Conservation (phyloP, 2,888 invertebrate genomes). For the Cecidostiba fungosa region DNA sequence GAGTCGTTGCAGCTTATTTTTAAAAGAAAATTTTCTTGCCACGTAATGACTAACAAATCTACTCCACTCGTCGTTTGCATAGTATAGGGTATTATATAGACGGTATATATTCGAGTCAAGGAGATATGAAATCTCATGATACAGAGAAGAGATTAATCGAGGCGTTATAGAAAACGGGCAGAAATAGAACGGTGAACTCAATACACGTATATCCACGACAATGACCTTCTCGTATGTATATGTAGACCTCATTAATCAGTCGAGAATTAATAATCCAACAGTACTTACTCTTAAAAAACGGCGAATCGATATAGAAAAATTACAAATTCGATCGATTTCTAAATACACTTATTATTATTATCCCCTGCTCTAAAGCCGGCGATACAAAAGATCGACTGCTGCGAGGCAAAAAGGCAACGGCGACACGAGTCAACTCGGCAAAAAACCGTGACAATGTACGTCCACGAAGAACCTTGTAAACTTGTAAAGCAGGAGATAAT, state of each 20-base stretch:
- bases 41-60: too few species aligned
- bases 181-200: conserved; percentile 15
- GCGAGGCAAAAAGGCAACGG: conserved; percentile 29
- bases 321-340: not conserved
- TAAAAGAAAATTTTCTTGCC: too few species aligned
- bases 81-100: not conserved
- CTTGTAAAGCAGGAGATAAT: conserved; percentile 67
- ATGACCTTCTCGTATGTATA: not conserved
- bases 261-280: not conserved
- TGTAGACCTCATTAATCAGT: not conserved
- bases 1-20: not conserved
- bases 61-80: not conserved
- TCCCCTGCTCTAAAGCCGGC: not conserved
- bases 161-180: not conserved
- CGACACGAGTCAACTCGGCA: not conserved
- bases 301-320: not conserved
- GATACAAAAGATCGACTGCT: conserved; percentile 37
- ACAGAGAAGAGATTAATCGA: not conserved
- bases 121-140: not conserved
- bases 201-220: not conserved
- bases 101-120: not conserved
- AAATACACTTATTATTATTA: not conserved
- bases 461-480: conserved; percentile 67
- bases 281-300: not conserved
- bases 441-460: conserved; percentile 65